Percentiles rank a stretch among this genome's conserved stretches.
phyloP scores from a whole-genome alignment of 2,888 invertebrate genomes.

The Napeogenes inachia region DNA sequence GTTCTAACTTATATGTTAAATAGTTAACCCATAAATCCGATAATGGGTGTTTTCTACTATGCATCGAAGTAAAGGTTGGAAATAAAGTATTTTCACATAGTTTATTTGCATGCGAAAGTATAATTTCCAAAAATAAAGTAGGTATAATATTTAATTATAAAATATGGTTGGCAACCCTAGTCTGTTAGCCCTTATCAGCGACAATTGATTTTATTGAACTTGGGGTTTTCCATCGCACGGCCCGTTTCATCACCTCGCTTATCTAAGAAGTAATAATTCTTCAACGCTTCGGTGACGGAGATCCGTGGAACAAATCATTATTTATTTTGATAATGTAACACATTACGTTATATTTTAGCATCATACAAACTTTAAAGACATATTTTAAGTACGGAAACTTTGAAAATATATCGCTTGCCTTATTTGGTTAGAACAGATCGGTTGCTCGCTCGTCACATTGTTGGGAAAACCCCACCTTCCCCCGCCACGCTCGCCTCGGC shows the following conservation, averaged over 20 bases:
- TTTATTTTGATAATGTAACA: no score
- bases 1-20: no score
- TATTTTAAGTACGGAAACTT: conserved; percentile 46
- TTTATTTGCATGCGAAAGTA: no score
- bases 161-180: no score
- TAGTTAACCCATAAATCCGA: no score
- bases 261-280: conserved; percentile 19
- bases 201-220: conserved; percentile 18
- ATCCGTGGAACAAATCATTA: no score
- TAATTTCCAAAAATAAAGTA: no score
- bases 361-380: background rate
- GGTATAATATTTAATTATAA: no score
- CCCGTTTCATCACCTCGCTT: conserved; percentile 45
- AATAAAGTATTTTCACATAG: no score
- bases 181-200: conserved; percentile 14
- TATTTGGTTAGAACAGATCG: conserved; percentile 59
- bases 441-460: conserved; percentile 50
- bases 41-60: no score
- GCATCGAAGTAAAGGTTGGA: no score
- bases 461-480: conserved; percentile 71
- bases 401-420: conserved; percentile 48
- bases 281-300: conserved; percentile 8
- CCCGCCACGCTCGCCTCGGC: conserved; percentile 34
- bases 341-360: no score
- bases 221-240: conserved; percentile 52